phyloP scores from a whole-genome alignment of 2,888 invertebrate species.

The Pyrochroa serraticornis region DNA sequence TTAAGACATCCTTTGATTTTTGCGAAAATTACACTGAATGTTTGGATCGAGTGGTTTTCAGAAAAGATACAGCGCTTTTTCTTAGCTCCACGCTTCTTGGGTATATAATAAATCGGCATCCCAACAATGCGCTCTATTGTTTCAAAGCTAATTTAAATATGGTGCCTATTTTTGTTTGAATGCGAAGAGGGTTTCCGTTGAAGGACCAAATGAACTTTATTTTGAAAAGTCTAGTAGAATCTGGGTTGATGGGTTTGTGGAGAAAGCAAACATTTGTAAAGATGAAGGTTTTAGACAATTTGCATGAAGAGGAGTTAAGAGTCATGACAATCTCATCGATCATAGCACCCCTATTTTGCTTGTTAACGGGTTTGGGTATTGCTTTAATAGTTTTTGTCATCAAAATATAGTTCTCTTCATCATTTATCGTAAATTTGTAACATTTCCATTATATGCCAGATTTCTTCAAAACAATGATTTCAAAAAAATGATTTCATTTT shows the following conservation, averaged over 20 bases:
- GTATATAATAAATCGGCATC: background rate
- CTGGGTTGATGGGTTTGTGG: constrained; percentile 10
- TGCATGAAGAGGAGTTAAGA: too few species aligned
- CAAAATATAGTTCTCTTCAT: too few species aligned
- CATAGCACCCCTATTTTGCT: too few species aligned
- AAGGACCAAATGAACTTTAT: background rate
- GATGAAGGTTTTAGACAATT: too few species aligned
- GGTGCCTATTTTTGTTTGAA: background rate
- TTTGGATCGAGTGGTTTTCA: background rate
- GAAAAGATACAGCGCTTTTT: constrained; percentile 1
- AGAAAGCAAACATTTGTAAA: background rate
- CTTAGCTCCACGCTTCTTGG: background rate
- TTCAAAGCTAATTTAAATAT: background rate
- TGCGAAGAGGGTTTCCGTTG: constrained; percentile 8
- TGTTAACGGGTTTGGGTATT: too few species aligned
- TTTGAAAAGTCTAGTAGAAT: constrained; percentile 3
- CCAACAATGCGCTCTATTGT: background rate
- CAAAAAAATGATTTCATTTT: too few species aligned
- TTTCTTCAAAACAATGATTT: too few species aligned
- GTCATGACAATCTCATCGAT: too few species aligned
- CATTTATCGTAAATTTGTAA: too few species aligned
- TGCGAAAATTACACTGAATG: background rate
- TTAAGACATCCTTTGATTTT: background rate
- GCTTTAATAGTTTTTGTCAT: too few species aligned
- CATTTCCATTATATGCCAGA: too few species aligned